Base-by-base conservation (phyloP, 2,797 vertebrate genomes). In the Uromys caudimaculatus region DNA sequence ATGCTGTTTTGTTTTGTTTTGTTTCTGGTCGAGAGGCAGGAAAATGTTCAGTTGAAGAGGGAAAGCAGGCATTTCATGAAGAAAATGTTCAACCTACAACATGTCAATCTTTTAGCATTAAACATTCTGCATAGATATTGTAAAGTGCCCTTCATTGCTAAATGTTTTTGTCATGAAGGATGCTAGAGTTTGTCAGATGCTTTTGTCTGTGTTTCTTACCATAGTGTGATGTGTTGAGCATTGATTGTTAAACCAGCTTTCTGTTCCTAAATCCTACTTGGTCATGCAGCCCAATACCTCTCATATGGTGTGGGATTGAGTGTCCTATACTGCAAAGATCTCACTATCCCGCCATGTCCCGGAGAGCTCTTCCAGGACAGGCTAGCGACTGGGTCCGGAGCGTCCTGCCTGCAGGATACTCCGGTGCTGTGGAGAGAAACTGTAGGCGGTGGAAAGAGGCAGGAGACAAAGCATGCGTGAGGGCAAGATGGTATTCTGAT, bases 241-340 rank as follows among this genome's bases (percentile, higher is more conserved):
- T 81, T 76, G 8, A 23, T 81, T 85, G 19, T 95, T 77, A 92
- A 93, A 56, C 41, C 50, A 89, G 56, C 10, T 16, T 52, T 95
- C 3, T 21, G 13, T 91, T 81, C 32, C n/a, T 89, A 96, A 93
- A 90, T 75, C 12, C 27, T 52, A 47, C 35, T 86, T 81, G 44
- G 17, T 54, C 11, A 13, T 79, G 27, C 1, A 64, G 0, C 73
- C 35, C 79, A 87, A 62, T 64, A 10, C 8, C 81, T 77, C 78
- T 67, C 60, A 41, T 78, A 32, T 75, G 77, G 79, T 91, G 1
- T 2, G 56, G 56, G 81, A 77, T 38, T 93, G 11, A 44, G 4
- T 67, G 56, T 32, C 29, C 78, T 92, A 76, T n/a, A n/a, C n/a
- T n/a, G n/a, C n/a, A n/a, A n/a, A n/a, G n/a, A n/a, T n/a, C n/a